Evolutionary conservation across 2,113 vertebrate genomes (phyloP).

Genomic region (Balaeniceps rex): DNA sequence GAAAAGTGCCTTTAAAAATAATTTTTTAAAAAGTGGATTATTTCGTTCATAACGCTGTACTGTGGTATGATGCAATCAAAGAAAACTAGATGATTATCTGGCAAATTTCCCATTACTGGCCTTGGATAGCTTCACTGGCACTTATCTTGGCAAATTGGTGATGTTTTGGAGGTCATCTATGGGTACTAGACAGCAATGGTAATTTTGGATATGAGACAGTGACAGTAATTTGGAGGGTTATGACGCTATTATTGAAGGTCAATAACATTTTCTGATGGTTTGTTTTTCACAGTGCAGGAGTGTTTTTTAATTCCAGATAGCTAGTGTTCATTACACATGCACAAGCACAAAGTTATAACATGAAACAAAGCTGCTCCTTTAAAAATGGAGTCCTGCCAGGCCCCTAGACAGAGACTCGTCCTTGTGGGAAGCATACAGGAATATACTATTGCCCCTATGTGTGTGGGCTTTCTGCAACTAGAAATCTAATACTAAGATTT

Average conservation of each 20-base stretch:
- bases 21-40: neutral
- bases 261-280: neutral
- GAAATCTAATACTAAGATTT: neutral
- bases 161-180: neutral
- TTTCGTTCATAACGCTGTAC: neutral
- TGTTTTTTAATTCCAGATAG: neutral
- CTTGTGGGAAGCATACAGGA: neutral
- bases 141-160: neutral
- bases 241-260: neutral
- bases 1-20: neutral
- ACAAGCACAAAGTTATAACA: neutral
- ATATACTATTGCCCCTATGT: neutral
- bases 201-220: neutral
- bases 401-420: neutral
- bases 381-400: neutral
- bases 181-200: neutral
- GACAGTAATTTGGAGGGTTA: neutral
- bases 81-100: neutral
- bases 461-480: neutral
- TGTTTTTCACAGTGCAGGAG: neutral
- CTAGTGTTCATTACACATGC: neutral
- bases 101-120: neutral
- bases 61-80: neutral
- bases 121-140: neutral
- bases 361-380: neutral